Conservation (phyloP, 2,797 vertebrate genomes). For the Dendrocincla tyrannina region DNA sequence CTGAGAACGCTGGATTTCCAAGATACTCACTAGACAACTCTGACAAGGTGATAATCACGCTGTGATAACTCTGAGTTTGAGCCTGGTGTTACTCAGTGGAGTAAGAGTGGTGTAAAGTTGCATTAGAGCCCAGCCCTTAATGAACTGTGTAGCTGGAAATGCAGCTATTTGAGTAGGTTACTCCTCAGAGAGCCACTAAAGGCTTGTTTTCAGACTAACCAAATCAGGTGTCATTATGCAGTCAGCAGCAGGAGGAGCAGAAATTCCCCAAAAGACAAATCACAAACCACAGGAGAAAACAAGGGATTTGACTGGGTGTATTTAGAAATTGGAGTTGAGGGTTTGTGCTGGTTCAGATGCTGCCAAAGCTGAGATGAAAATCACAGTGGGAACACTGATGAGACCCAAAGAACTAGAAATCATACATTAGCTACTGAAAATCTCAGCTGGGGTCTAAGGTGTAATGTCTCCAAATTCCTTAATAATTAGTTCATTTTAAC, state of each 20-base stretch:
- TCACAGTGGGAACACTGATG: background rate
- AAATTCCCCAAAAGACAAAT: background rate
- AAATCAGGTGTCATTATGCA: background rate
- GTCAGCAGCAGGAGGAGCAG: background rate
- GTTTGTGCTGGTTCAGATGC: background rate
- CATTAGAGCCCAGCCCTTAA: background rate
- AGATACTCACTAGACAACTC: background rate
- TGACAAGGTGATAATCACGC: background rate
- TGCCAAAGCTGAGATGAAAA: background rate
- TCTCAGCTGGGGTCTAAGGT: background rate
- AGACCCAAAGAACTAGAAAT: background rate
- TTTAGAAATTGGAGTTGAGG: background rate
- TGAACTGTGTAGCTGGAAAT: background rate
- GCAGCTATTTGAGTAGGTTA: background rate
- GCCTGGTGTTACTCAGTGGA: background rate
- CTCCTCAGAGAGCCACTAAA: background rate
- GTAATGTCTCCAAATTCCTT: background rate
- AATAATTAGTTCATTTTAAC: background rate
- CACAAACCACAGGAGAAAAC: fast-evolving
- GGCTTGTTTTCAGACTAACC: background rate
- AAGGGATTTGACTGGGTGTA: background rate
- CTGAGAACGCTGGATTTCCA: background rate
- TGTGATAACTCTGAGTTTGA: background rate
- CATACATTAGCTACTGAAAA: background rate
- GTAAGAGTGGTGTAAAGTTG: background rate